Percentiles rank a stretch among this genome's conserved stretches.
phyloP scores from a whole-genome alignment of 2,113 vertebrate species.

The Trinectes maculatus region DNA sequence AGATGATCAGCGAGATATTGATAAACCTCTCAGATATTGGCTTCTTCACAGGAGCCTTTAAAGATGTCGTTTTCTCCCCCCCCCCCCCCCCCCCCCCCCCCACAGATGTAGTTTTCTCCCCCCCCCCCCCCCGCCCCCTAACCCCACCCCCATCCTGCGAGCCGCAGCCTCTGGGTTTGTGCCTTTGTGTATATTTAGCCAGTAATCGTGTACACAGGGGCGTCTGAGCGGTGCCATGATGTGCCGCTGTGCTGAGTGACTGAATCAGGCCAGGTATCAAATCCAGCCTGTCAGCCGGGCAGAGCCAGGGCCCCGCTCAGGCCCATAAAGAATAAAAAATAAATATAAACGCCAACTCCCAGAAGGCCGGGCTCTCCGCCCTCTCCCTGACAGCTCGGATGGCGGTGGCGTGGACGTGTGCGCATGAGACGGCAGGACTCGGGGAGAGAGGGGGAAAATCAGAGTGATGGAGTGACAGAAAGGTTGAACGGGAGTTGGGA shows the following conservation, averaged over 20 bases:
- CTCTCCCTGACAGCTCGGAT: constrained; percentile 65
- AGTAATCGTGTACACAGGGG: constrained; percentile 57
- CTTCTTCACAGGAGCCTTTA: constrained; percentile 1
- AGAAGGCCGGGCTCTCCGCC: constrained; percentile 67
- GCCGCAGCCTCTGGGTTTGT: constrained; percentile 31
- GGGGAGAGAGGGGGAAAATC: neutral
- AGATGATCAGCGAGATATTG: neutral
- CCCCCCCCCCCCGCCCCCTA: neutral
- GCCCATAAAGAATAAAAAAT: constrained; percentile 35
- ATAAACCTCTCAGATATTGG: neutral
- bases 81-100: too few species aligned
- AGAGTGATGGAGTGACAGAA: constrained; percentile 27
- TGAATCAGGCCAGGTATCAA: constrained; percentile 81
- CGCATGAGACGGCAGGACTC: constrained; percentile 8
- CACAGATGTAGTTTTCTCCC: too few species aligned
- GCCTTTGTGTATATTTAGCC: constrained; percentile 67
- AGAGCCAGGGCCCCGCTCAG: constrained; percentile 66
- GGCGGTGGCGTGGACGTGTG: constrained; percentile 29
- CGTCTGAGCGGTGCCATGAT: constrained; percentile 41
- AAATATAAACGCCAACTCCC: constrained; percentile 68
- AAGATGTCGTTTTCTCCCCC: neutral
- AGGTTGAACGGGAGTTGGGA: constrained; percentile 12
- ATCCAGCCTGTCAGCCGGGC: constrained; percentile 69
- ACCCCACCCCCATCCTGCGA: constrained; percentile 3
- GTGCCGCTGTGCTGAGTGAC: constrained; percentile 64